Conservation (phyloP, 2,888 invertebrate genomes). For the Peribatodes rhomboidaria region DNA sequence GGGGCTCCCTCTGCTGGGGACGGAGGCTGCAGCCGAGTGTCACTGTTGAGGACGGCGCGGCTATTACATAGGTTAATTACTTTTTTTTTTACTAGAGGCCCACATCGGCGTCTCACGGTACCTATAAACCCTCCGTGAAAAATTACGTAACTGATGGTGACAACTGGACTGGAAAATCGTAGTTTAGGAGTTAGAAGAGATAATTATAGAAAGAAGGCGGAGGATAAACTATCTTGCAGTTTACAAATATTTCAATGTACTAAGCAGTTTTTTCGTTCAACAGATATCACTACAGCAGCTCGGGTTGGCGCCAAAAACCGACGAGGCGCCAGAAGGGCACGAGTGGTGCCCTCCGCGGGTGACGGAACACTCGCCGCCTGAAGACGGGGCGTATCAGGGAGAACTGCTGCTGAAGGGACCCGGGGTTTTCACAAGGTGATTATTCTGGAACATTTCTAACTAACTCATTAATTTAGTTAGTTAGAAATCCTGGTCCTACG, state of each 20-base stretch:
- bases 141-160: no score
- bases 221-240: neutral
- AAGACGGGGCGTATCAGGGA: conserved; percentile 63
- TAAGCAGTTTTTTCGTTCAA: conserved; percentile 1
- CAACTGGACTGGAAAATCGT: no score
- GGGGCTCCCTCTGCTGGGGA: conserved; percentile 92
- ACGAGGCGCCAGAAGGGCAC: conserved; percentile 48
- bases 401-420: conserved; percentile 73
- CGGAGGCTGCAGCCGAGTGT: conserved; percentile 72
- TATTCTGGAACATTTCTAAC: no score
- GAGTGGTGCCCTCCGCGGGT: conserved; percentile 64
- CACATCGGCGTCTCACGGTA: no score
- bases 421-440: conserved; percentile 86
- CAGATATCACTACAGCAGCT: conserved; percentile 74
- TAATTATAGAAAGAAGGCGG: no score
- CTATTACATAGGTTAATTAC: conserved; percentile 65
- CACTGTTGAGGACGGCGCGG: conserved; percentile 63
- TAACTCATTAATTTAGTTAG: no score
- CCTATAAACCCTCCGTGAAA: no score
- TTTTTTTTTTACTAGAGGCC: no score
- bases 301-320: conserved; percentile 56
- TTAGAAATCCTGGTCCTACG: no score
- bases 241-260: neutral
- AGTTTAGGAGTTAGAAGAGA: no score
- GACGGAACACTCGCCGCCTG: conserved; percentile 61